phyloP scores from a whole-genome alignment of 2,888 invertebrate species.

The Seira ritae region DNA sequence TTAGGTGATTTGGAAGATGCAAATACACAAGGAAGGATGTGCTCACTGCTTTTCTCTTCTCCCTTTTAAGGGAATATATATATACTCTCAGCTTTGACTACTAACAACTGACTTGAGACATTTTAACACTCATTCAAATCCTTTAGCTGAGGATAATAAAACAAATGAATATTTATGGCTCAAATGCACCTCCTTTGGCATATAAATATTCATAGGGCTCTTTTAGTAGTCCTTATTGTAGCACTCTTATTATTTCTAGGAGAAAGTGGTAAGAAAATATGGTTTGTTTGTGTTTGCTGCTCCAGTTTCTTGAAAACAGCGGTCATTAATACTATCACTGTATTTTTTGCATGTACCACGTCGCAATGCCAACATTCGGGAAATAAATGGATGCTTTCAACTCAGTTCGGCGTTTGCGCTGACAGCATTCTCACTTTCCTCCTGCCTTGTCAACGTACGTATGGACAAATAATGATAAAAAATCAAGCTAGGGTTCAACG shows the following conservation, averaged over 20 bases:
- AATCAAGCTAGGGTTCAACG: too few relatives aligned
- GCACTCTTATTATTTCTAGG: background rate
- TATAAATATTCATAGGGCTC: background rate
- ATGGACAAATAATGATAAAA: background rate
- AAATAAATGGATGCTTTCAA: background rate
- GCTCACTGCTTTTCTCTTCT: too few relatives aligned
- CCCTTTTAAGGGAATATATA: background rate
- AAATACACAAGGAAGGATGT: background rate
- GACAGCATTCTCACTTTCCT: background rate
- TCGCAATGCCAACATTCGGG: background rate
- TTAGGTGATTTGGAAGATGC: background rate
- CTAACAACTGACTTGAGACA: slow-evolving; percentile 38
- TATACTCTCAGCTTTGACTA: background rate
- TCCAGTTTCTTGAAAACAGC: background rate
- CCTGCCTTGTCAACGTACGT: background rate
- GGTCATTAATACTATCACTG: too few relatives aligned
- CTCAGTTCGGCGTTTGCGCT: background rate
- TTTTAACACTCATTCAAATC: slow-evolving; percentile 57
- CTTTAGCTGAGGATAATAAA: slow-evolving; percentile 44
- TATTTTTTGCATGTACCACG: background rate
- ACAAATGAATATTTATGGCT: slow-evolving; percentile 34
- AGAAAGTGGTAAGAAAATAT: background rate
- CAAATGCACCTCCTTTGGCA: background rate
- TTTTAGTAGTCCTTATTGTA: too few relatives aligned
- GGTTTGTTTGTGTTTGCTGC: background rate